A percentile compares a stretch with the other conserved stretches of the same genome.
These are phyloP conservation scores for Rhinolophus ferrumequinum DNA, from an alignment of 2,113 vertebrate species.

Conservation along the genomic window DNA sequence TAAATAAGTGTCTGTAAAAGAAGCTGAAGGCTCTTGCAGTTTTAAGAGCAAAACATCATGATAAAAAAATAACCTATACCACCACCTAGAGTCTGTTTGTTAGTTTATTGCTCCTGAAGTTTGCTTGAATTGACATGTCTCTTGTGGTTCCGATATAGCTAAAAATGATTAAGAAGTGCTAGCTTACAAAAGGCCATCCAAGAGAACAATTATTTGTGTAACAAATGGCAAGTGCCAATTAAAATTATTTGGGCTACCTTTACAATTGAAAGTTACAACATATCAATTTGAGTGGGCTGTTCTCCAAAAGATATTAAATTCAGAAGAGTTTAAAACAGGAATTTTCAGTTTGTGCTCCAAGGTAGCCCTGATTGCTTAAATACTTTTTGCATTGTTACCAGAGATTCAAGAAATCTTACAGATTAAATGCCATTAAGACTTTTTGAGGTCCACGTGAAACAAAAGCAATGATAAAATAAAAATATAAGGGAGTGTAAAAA, in stretches of 20 bases:
- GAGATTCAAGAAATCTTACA: neutral
- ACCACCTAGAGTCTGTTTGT: conserved; percentile 81
- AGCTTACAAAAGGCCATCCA: conserved; percentile 57
- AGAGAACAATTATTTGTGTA: conserved; percentile 61
- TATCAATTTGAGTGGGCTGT: conserved; percentile 48
- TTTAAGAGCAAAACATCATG: conserved; percentile 73
- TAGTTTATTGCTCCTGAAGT: conserved; percentile 72
- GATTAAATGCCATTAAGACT: neutral
- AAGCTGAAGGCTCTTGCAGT: conserved; percentile 6
- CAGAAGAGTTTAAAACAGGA: conserved; percentile 41
- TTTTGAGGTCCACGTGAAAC: neutral
- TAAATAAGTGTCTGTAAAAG: conserved; percentile 7
- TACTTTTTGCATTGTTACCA: neutral
- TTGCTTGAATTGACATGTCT: conserved; percentile 56
- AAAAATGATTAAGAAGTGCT: conserved; percentile 61
- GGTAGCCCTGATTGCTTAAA: neutral
- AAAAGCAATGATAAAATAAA: conserved; percentile 30
- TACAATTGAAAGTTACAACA: conserved; percentile 60
- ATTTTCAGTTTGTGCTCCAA: neutral
- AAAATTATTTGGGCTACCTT: conserved; percentile 46
- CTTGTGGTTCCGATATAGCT: conserved; percentile 22
- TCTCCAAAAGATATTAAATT: conserved; percentile 57
- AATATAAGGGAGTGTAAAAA: neutral
- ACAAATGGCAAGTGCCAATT: conserved; percentile 57
- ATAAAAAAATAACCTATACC: conserved; percentile 80